A percentile compares a stretch with the other conserved stretches of the same genome.
Evolutionary conservation across 2,888 invertebrate species (phyloP).

Genomic region (Euplagia quadripunctaria): DNA sequence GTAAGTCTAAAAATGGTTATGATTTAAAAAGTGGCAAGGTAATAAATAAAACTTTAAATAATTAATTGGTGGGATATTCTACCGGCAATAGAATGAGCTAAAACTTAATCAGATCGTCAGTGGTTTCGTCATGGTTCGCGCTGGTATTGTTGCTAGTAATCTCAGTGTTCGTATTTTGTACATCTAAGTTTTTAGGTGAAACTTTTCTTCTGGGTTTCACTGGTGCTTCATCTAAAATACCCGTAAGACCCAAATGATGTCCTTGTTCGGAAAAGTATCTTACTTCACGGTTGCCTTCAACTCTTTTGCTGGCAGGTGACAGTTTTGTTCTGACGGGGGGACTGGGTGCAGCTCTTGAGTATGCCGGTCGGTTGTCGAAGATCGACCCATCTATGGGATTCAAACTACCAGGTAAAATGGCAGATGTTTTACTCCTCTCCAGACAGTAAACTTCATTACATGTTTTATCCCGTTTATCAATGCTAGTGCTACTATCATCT

Average conservation of each 20-base stretch:
- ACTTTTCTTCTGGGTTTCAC: conserved; percentile 78
- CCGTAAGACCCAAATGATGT: conserved; percentile 65
- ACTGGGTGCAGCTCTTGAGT: conserved; percentile 80
- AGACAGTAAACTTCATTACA: conserved; percentile 64
- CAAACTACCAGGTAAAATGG: conserved; percentile 63
- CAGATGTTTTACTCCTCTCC: conserved; percentile 81
- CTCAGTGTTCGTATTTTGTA: conserved; percentile 51
- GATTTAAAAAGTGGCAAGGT: conserved; percentile 44
- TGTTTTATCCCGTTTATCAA: conserved; percentile 51
- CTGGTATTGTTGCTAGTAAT: conserved; percentile 42
- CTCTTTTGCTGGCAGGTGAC: conserved; percentile 66
- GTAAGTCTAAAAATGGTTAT: conserved; percentile 11
- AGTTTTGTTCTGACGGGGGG: conserved; percentile 79
- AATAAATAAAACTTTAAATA: conserved; percentile 40
- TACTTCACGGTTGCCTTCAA: conserved; percentile 61
- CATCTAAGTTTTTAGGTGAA: conserved; percentile 69
- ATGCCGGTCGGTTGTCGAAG: conserved; percentile 77
- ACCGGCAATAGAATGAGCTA: conserved; percentile 49
- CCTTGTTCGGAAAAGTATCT: conserved; percentile 68
- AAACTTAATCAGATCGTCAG: conserved; percentile 82
- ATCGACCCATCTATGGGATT: conserved; percentile 71
- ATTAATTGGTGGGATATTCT: conserved; percentile 59
- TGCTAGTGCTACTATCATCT: conserved; percentile 54
- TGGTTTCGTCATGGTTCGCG: conserved; percentile 52
- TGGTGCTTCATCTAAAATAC: conserved; percentile 75